Conservation (phyloP, 2,888 invertebrate genomes). For the Crepidodera aurea region DNA sequence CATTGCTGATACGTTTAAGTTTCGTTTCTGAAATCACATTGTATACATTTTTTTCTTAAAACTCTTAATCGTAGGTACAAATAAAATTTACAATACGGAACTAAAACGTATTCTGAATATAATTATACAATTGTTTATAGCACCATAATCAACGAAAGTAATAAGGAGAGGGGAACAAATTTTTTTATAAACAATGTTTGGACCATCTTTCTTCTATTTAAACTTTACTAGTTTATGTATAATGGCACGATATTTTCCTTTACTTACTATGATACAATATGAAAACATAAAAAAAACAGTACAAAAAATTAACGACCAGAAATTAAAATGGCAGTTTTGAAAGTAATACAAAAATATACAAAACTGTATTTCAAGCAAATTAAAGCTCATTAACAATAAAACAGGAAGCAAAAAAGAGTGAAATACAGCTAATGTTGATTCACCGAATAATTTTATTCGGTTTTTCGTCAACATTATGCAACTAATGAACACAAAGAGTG, state of each 20-base stretch:
- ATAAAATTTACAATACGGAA: constrained; percentile 24
- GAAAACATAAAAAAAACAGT: constrained; percentile 52
- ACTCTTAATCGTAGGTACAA: constrained; percentile 34
- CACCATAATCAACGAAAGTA: constrained; percentile 49
- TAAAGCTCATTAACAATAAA: constrained; percentile 43
- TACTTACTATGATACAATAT: constrained; percentile 52
- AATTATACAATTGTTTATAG: constrained; percentile 51
- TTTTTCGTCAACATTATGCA: constrained; percentile 33
- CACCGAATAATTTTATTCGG: constrained; percentile 32
- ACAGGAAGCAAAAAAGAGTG: constrained; percentile 41
- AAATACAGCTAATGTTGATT: constrained; percentile 45
- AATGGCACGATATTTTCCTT: constrained; percentile 59
- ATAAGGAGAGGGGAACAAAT: not conserved
- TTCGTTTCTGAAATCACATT: constrained; percentile 61
- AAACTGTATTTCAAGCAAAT: constrained; percentile 49
- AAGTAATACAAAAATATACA: constrained; percentile 43
- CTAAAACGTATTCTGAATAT: constrained; percentile 30
- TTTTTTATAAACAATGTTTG: constrained; percentile 45
- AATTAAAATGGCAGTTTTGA: constrained; percentile 57
- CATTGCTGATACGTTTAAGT: constrained; percentile 63
- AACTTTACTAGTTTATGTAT: constrained; percentile 43
- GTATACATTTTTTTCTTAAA: constrained; percentile 37
- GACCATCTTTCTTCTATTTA: constrained; percentile 31
- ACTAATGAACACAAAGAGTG: constrained; percentile 54
- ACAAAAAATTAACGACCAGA: constrained; percentile 56